Evolutionary conservation across 2,888 invertebrate species (phyloP).

Genomic region (Drosophila rellima): DNA sequence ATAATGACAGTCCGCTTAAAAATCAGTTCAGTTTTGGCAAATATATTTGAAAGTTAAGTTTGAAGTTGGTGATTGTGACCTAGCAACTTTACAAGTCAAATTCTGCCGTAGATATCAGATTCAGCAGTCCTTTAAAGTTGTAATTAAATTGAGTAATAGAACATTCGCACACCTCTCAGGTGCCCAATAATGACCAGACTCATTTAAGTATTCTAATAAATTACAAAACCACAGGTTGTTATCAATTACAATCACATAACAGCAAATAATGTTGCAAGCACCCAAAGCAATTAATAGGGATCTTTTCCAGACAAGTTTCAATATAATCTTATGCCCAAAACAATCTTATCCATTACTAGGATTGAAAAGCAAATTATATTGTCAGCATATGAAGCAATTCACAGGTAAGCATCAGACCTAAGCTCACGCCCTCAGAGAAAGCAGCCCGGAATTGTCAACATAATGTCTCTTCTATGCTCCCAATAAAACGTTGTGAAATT

Average conservation of each 20-base stretch:
- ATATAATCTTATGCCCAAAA: slow-evolving; percentile 22
- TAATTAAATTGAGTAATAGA: too few relatives aligned
- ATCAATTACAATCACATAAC: slow-evolving; percentile 15
- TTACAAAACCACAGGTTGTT: slow-evolving; percentile 12
- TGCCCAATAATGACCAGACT: neutral
- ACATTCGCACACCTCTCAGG: neutral
- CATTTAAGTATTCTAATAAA: slow-evolving; percentile 3
- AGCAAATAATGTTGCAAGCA: slow-evolving; percentile 11
- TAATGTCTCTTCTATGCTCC: slow-evolving; percentile 46
- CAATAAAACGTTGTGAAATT: slow-evolving; percentile 80
- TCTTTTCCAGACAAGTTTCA: slow-evolving; percentile 10
- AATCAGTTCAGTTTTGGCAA: too few relatives aligned
- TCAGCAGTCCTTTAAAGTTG: too few relatives aligned
- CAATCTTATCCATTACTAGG: slow-evolving; percentile 21
- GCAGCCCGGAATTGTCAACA: slow-evolving; percentile 39
- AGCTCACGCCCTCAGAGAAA: slow-evolving; percentile 30
- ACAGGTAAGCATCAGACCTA: slow-evolving; percentile 33
- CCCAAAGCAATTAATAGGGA: slow-evolving; percentile 36
- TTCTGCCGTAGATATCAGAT: too few relatives aligned
- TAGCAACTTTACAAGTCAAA: too few relatives aligned
- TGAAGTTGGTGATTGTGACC: too few relatives aligned
- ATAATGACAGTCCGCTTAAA: too few relatives aligned
- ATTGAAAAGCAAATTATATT: slow-evolving; percentile 58
- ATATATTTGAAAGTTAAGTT: too few relatives aligned
- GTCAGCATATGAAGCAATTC: slow-evolving; percentile 75